phyloP scores from a whole-genome alignment of 2,797 vertebrate species.

The Lycodopsis pacificus region DNA sequence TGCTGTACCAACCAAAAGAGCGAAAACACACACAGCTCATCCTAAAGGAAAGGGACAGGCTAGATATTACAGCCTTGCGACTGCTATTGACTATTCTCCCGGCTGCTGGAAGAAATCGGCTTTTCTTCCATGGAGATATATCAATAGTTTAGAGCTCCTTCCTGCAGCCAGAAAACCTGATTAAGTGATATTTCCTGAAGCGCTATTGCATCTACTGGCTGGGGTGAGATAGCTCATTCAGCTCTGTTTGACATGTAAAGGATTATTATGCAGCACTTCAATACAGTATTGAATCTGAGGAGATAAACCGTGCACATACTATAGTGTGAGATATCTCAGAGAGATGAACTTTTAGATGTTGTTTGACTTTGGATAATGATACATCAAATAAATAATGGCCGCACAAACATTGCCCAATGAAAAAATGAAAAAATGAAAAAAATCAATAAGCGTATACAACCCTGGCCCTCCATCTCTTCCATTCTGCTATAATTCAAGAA shows the following conservation, averaged over 20 bases:
- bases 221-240: conserved; percentile 13
- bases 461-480: background rate
- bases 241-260: conserved; percentile 23
- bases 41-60: background rate
- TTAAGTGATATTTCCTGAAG: conserved; percentile 22
- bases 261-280: conserved; percentile 14
- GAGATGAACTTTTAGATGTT: background rate
- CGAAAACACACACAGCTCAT: background rate
- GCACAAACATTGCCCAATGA: background rate
- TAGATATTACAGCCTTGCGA: background rate
- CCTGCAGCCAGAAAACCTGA: conserved; percentile 18
- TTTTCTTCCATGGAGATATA: background rate
- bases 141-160: conserved; percentile 9
- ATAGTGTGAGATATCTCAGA: background rate
- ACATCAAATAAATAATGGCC: background rate
- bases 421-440: background rate
- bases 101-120: background rate
- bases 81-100: conserved; percentile 1
- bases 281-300: conserved; percentile 2
- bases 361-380: background rate
- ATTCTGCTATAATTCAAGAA: background rate
- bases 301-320: background rate
- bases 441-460: background rate
- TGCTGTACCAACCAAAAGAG: background rate
- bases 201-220: conserved; percentile 15